phyloP scores from a whole-genome alignment of 2,888 invertebrate genomes.

The Heliconius erato region DNA sequence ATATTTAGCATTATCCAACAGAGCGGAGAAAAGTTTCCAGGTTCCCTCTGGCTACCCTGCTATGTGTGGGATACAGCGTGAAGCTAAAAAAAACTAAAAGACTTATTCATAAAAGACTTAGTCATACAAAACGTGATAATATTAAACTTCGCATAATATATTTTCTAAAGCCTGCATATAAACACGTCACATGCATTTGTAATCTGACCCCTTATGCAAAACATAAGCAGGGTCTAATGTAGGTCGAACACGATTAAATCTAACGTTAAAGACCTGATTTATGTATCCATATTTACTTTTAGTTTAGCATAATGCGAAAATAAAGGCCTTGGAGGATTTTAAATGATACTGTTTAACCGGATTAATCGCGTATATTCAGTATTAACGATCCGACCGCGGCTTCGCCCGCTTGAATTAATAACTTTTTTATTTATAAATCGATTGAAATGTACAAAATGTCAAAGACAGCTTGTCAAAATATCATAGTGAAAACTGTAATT shows the following conservation, averaged over 20 bases:
- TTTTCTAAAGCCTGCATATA: constrained; percentile 12
- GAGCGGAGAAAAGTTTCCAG: too few species aligned
- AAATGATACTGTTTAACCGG: background rate
- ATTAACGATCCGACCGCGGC: too few species aligned
- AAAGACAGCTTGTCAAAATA: too few species aligned
- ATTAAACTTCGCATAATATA: background rate
- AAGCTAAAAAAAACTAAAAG: background rate
- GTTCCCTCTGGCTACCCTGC: background rate
- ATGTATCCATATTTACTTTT: background rate
- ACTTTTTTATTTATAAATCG: too few species aligned
- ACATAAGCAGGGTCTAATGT: constrained; percentile 34
- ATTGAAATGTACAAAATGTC: too few species aligned
- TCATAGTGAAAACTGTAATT: too few species aligned
- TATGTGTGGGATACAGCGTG: background rate
- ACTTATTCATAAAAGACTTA: too few species aligned
- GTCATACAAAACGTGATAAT: too few species aligned
- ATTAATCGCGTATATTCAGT: background rate
- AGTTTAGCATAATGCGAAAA: background rate
- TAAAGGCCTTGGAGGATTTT: background rate
- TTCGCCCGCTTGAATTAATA: too few species aligned
- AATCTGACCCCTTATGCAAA: constrained; percentile 46
- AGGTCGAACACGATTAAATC: constrained; percentile 41
- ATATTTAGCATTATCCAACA: too few species aligned
- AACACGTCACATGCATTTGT: background rate
- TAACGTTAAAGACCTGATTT: constrained; percentile 32